phyloP scores from a whole-genome alignment of 2,888 invertebrate species.

The Sympetrum striolatum region DNA sequence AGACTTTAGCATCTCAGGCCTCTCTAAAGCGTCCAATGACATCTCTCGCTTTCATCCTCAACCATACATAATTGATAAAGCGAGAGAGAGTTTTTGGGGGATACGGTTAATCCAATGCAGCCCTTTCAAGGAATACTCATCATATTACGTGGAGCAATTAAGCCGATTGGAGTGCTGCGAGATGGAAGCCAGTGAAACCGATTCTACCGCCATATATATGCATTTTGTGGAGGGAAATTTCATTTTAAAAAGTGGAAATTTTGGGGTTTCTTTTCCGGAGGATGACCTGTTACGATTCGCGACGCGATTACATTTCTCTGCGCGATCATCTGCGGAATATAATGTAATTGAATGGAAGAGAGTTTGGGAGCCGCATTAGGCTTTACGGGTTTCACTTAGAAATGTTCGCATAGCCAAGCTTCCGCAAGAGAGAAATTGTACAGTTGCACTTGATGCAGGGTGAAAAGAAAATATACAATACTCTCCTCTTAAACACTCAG shows the following conservation, averaged over 20 bases:
- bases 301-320: background rate
- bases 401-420: no score
- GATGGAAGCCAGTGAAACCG: background rate
- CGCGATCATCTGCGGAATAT: background rate
- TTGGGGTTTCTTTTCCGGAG: background rate
- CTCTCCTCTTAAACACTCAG: no score
- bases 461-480: no score
- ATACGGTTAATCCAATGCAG: background rate
- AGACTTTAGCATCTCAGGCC: no score
- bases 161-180: background rate
- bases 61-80: background rate
- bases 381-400: no score
- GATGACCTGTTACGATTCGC: background rate
- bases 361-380: no score
- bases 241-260: background rate
- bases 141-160: background rate
- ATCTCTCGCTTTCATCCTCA: background rate
- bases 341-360: no score
- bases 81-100: background rate
- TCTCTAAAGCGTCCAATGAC: no score
- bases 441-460: no score
- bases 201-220: background rate
- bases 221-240: background rate
- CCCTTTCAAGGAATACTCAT: background rate
- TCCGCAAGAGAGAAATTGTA: no score